Evolutionary conservation across 2,888 invertebrate species (phyloP).

Genomic region (Cremastinae sp.): DNA sequence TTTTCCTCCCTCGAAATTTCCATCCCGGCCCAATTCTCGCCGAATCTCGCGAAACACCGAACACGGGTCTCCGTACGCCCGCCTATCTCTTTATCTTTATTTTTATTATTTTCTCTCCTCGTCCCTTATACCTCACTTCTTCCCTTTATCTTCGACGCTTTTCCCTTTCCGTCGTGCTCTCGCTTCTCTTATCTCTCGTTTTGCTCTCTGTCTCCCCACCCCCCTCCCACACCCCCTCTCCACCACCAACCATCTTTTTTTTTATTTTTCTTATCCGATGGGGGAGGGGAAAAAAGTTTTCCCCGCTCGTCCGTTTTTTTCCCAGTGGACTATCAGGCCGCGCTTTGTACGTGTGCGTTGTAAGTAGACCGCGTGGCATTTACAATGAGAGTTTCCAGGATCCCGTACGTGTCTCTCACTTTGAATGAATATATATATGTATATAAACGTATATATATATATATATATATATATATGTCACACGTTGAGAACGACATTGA

Average conservation of each 20-base stretch:
- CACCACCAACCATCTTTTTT: slow-evolving; percentile 23
- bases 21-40: slow-evolving; percentile 59
- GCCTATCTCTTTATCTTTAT: slow-evolving; percentile 41
- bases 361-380: slow-evolving; percentile 18
- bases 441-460: slow-evolving; percentile 8
- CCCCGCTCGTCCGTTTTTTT: slow-evolving; percentile 51
- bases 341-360: slow-evolving; percentile 2
- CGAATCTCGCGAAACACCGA: slow-evolving; percentile 52
- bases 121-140: not conserved
- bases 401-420: slow-evolving; percentile 47
- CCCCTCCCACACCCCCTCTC: not conserved
- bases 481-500: slow-evolving; percentile 58
- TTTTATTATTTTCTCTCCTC: slow-evolving; percentile 36
- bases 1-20: slow-evolving; percentile 51
- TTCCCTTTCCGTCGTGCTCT: slow-evolving; percentile 3
- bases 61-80: slow-evolving; percentile 30
- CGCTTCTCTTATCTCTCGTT: slow-evolving; percentile 7
- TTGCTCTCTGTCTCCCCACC: slow-evolving; percentile 7
- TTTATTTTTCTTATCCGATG: slow-evolving; percentile 21
- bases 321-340: slow-evolving; percentile 49
- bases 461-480: slow-evolving; percentile 24
- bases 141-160: slow-evolving; percentile 17
- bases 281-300: slow-evolving; percentile 51
- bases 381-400: slow-evolving; percentile 51
- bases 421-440: slow-evolving; percentile 9